Evolutionary conservation across 1,140 invertebrate genomes (phyloP).

Genomic region (Homarus americanus): DNA sequence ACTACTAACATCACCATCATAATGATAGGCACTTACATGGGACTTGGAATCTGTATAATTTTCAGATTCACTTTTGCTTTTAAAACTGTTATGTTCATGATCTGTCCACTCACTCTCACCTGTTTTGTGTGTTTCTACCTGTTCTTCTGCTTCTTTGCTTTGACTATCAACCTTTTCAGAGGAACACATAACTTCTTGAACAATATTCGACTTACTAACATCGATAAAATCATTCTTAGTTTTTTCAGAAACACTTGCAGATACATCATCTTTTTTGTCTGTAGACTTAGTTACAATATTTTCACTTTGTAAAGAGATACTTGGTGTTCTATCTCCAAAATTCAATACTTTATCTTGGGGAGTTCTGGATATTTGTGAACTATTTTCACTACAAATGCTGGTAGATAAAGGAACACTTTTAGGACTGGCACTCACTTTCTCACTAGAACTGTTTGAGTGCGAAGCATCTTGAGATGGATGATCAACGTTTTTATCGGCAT

Average conservation of each 20-base stretch:
- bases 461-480: not conserved
- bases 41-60: not conserved
- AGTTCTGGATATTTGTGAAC: constrained; percentile 15
- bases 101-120: not conserved
- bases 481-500: not conserved
- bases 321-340: not conserved
- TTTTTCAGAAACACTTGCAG: not conserved
- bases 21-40: constrained; percentile 14
- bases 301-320: not conserved
- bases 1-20: not conserved
- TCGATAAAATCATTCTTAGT: not conserved
- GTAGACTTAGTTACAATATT: not conserved
- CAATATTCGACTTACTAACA: not conserved
- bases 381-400: not conserved
- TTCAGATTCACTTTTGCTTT: not conserved
- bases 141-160: not conserved
- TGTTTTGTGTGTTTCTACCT: not conserved
- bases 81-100: not conserved
- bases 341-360: not conserved
- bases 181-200: too few species aligned
- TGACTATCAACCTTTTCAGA: not conserved
- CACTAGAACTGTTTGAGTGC: not conserved
- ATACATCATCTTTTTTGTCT: not conserved
- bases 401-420: not conserved
- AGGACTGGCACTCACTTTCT: not conserved